phyloP scores from a whole-genome alignment of 2,888 invertebrate genomes.

The Crematogaster levior region DNA sequence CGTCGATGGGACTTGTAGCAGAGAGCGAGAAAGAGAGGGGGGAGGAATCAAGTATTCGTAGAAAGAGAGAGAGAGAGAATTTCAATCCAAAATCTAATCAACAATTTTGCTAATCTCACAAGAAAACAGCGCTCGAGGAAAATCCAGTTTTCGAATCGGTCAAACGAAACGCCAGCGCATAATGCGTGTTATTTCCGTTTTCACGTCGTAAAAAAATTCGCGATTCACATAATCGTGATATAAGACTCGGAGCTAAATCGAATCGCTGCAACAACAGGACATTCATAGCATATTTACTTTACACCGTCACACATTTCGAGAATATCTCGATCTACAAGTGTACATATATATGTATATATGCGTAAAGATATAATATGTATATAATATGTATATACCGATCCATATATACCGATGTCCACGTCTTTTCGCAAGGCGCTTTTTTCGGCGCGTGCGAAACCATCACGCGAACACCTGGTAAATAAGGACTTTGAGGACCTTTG shows the following conservation, averaged over 20 bases:
- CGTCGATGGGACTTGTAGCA: background rate
- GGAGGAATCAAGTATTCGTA: too few relatives aligned
- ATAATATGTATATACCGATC: too few relatives aligned
- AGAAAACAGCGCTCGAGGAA: background rate
- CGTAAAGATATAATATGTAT: too few relatives aligned
- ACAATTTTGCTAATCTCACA: background rate
- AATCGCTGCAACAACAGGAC: constrained; percentile 6
- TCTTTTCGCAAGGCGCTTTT: background rate
- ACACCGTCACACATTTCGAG: constrained; percentile 10
- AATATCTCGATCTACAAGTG: too few relatives aligned
- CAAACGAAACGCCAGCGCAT: background rate
- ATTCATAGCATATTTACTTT: constrained; percentile 4
- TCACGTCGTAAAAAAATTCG: background rate
- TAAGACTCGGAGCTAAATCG: constrained; percentile 6
- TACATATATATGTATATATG: too few relatives aligned
- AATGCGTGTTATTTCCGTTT: background rate
- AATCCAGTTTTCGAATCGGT: background rate
- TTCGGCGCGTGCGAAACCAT: background rate
- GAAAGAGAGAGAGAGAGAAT: too few relatives aligned
- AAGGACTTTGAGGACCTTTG: background rate
- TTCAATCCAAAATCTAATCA: background rate
- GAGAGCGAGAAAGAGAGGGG: too few relatives aligned
- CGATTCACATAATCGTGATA: background rate
- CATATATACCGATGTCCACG: background rate
- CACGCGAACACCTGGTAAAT: constrained; percentile 37